Conservation (phyloP, 2,797 vertebrate genomes). For the Poecile montanus region DNA sequence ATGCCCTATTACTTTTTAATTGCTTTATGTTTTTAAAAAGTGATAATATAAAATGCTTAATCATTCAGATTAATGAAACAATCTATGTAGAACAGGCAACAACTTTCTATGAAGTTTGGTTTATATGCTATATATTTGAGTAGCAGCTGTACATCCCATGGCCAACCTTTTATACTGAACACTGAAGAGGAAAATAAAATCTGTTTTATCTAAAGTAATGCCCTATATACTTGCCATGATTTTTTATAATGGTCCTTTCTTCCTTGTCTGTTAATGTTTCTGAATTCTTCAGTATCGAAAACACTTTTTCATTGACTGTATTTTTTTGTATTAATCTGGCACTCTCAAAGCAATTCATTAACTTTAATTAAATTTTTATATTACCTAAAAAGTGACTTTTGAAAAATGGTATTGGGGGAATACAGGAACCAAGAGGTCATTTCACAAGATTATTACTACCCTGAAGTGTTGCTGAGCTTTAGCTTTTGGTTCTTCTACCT, state of each 20-base stretch:
- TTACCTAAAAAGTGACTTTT: conserved; percentile 24
- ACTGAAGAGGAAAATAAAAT: neutral
- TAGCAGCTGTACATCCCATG: neutral
- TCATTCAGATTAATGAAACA: conserved; percentile 30
- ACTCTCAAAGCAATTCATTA: conserved; percentile 16
- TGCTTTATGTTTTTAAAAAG: conserved; percentile 33
- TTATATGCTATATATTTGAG: neutral
- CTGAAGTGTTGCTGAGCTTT: conserved; percentile 1
- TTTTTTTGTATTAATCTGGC: neutral
- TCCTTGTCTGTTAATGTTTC: neutral
- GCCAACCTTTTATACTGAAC: neutral
- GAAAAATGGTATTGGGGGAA: conserved; percentile 6
- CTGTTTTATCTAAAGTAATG: neutral
- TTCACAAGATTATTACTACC: conserved; percentile 36
- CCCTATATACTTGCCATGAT: neutral
- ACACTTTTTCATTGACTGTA: neutral
- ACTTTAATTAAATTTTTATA: conserved; percentile 37
- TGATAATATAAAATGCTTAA: conserved; percentile 5
- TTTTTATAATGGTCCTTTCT: neutral
- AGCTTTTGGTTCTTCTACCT: neutral
- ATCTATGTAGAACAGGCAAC: neutral
- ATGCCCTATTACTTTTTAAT: conserved; percentile 46
- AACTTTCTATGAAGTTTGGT: neutral
- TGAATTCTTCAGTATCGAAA: neutral
- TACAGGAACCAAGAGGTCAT: conserved; percentile 13